A percentile compares a stretch with the other conserved stretches of the same genome.
Conservation (phyloP, 2,888 invertebrate species). For the Cephonodes hylas region DNA sequence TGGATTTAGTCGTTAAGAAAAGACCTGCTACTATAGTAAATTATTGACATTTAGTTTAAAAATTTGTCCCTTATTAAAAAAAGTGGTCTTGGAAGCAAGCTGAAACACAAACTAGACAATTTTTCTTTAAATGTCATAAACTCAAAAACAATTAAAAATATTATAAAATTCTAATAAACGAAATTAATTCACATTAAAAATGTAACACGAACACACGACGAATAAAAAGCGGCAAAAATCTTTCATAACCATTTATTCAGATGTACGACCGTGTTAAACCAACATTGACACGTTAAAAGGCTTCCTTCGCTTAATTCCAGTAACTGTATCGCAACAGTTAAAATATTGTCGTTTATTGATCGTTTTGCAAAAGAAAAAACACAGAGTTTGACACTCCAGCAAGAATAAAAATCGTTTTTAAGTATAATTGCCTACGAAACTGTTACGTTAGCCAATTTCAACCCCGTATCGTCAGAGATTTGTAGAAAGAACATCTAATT, state of each 20-base stretch:
- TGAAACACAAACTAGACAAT: too few relatives aligned
- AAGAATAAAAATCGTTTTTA: slow-evolving; percentile 58
- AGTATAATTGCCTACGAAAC: slow-evolving; percentile 37
- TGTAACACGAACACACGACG: too few relatives aligned
- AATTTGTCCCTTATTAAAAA: too few relatives aligned
- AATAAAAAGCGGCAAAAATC: not conserved
- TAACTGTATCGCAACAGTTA: slow-evolving; percentile 15
- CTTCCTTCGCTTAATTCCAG: not conserved
- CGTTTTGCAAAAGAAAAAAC: slow-evolving; percentile 48
- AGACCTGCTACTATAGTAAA: too few relatives aligned
- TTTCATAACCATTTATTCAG: not conserved
- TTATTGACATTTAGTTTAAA: too few relatives aligned
- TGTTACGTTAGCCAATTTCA: not conserved
- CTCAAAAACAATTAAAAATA: too few relatives aligned
- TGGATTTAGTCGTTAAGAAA: too few relatives aligned
- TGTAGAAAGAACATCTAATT: slow-evolving; percentile 4
- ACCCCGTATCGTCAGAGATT: not conserved
- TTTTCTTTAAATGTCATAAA: too few relatives aligned
- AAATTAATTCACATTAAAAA: too few relatives aligned
- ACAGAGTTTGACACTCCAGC: slow-evolving; percentile 49
- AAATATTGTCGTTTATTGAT: slow-evolving; percentile 48
- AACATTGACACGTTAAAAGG: not conserved
- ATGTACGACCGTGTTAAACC: not conserved
- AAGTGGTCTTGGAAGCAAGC: too few relatives aligned
- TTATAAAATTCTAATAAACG: too few relatives aligned